Base-by-base conservation (phyloP, 1,140 invertebrate genomes). In the Anoplolepis gracilipes region DNA sequence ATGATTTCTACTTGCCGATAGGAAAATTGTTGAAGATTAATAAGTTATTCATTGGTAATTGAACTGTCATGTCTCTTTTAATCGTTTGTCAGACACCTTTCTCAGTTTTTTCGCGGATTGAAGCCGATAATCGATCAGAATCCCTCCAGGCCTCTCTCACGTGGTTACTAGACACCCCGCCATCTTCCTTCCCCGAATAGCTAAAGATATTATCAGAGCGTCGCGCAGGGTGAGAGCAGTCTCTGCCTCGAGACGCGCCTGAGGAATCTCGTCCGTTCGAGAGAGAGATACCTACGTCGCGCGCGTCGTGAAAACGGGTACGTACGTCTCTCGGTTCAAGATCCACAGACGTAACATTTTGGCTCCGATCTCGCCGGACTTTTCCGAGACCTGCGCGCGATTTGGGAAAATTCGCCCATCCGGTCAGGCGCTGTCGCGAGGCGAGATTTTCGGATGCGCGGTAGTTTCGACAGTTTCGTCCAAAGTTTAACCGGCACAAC, bases 341-440 rank as follows among this genome's bases (percentile, higher is more conserved):
- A 10, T 36, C 33, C 33, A 6, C 6, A 36, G 6, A 2, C 42
- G 25, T 10, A 46, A 49, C 46, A 28, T n/a, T 22, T 73, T 30
- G 4, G 19, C 33, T 22, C 46, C 46, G 46, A 33, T 28, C 46
- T 6, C 28, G 28, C 19, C n/a, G 25, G 13, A 55, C 22, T 65
- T 67, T 36, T 28, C 22, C 64, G 33, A 79, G 64, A 39, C 22
- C 64, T 82, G 78, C 78, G 78, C 78, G 67, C 19, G 53, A 46
- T 81, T 81, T 81, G 33, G 30, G 36, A 13, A 36, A 53, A 42
- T 0, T 36, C 36, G 6, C 36, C 36, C 8, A 39, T 59, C 49
- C 13, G 65, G 36, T 81, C 78, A 59, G 65, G 78, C 65, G 65
- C 77, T 70, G 42, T 81, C 36, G 76, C 39, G 42, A 16, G 22